Base-by-base conservation (phyloP, 2,797 vertebrate genomes). In the Malurus leucopterus region DNA sequence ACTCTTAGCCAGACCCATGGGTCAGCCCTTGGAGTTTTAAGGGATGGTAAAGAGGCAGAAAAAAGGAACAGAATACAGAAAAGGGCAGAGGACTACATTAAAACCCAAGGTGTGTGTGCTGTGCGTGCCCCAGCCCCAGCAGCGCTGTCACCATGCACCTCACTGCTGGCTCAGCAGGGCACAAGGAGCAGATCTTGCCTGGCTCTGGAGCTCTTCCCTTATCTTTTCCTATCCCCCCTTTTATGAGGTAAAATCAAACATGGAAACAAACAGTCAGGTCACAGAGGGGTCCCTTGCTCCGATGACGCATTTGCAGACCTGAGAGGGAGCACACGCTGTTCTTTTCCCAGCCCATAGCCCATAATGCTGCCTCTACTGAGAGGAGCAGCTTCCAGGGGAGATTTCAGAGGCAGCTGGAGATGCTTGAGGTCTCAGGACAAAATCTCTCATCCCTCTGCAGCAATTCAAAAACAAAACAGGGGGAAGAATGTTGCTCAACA, bases 91-190 rank as follows among this genome's bases (percentile, higher is more conserved):
- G 18, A 54, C 13, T 24, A 0, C 3, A 1, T 22, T 15, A 12
- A 36, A 54, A 11, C 17, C 24, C 26, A 8, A 29, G 53, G 50
- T 16, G 0, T 61, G 24, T 58, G 8, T 58, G 55, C 27, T 49
- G 40, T 54, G 34, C 30, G 54, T 59, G 49, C 4, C 61, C 0
- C 1, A 68, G 64, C 64, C 15, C 13, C 1, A 0, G 26, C 63
- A 51, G 50, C 4, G 8, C 55, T 41, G 79, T 11, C 50, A 59
- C 14, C 0, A 2, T 24, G 73, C 76, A 46, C 62, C 44, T 46
- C 3, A 2, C 6, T 64, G 78, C 84, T 15, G 5, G 54, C 86
- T 73, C 72, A 34, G 47, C 49, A 16, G 62, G 30, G 50, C 7
- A 4, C 2, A 2, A 61, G 49, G 32, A 17, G 29, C 63, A 50